Evolutionary conservation across 2,888 invertebrate genomes (phyloP).

Genomic region (Pheosia gnoma): DNA sequence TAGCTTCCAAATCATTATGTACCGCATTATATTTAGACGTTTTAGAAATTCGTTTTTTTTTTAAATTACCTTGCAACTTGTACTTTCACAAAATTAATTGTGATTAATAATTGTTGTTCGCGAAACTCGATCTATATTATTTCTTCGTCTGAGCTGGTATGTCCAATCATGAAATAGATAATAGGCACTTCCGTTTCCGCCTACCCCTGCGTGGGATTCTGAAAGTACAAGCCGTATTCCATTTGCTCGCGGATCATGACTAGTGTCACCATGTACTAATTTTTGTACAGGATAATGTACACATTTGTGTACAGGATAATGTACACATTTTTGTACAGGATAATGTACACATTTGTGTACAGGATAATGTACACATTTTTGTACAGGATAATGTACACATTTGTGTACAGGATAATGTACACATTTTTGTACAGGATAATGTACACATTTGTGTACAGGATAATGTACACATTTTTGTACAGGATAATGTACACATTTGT

Average conservation of each 20-base stretch:
- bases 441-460: not conserved
- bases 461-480: not conserved
- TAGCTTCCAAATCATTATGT: too few relatives aligned
- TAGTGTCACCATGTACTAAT: not conserved
- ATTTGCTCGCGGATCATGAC: not conserved
- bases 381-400: not conserved
- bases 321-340: not conserved
- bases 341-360: not conserved
- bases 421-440: too few relatives aligned
- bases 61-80: too few relatives aligned
- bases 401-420: too few relatives aligned
- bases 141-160: not conserved
- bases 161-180: not conserved
- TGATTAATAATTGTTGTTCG: too few relatives aligned
- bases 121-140: too few relatives aligned
- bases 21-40: too few relatives aligned
- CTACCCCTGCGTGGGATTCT: not conserved
- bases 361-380: not conserved
- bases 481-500: too few relatives aligned
- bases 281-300: not conserved
- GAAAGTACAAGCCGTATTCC: conserved; percentile 1
- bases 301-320: too few relatives aligned
- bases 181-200: not conserved
- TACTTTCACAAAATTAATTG: too few relatives aligned
- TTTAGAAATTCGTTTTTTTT: too few relatives aligned